Percentiles rank a stretch among this genome's conserved stretches.
Evolutionary conservation across 2,113 vertebrate species (phyloP).

Genomic region (Campylorhamphus procurvoides): DNA sequence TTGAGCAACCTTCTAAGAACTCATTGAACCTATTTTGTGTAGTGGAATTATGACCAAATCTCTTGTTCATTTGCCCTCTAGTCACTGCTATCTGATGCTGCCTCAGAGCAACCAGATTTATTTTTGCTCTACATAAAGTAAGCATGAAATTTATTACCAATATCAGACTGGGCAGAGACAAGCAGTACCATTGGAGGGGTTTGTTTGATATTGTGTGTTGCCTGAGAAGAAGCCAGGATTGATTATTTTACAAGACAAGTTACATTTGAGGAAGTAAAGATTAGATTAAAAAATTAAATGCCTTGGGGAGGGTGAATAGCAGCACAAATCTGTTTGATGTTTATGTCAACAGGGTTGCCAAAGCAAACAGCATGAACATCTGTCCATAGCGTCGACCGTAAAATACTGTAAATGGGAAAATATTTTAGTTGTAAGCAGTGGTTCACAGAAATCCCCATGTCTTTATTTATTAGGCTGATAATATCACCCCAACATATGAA

Average conservation of each 20-base stretch:
- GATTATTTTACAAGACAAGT: conserved; percentile 52
- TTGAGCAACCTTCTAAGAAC: background rate
- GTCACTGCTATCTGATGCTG: background rate
- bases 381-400: background rate
- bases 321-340: conserved; percentile 40
- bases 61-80: background rate
- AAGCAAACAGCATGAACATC: conserved; percentile 39
- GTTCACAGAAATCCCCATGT: background rate
- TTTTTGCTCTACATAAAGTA: background rate
- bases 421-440: conserved; percentile 58
- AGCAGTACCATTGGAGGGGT: background rate
- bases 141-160: conserved; percentile 7
- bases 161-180: background rate
- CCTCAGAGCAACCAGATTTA: background rate
- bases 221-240: background rate
- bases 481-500: conserved; percentile 57
- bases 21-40: background rate
- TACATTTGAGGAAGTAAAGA: conserved; percentile 22
- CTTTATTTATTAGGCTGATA: conserved; percentile 72
- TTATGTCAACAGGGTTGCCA: conserved; percentile 47
- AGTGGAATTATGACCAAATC: background rate
- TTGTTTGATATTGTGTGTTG: background rate
- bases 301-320: conserved; percentile 4
- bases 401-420: conserved; percentile 37
- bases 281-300: conserved; percentile 40